Evolutionary conservation across 2,113 vertebrate species (phyloP), one percentile per base, ranked within the genome.

Genomic region (Ariopsis seemanni): DNA sequence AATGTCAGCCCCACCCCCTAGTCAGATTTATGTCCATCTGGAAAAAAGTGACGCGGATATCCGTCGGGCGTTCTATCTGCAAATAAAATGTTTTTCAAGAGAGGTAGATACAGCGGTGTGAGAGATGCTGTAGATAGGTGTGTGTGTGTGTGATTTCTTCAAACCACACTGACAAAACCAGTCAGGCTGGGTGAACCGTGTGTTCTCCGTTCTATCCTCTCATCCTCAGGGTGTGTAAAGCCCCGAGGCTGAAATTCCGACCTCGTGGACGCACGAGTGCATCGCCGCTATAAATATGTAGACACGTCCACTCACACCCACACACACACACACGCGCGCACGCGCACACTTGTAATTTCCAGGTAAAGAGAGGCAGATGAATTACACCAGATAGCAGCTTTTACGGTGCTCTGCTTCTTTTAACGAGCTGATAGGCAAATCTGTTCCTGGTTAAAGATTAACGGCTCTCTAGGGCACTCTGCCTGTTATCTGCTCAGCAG

Each of bases 401-500:
- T 90, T 90, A 82, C 57, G 55, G 83, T 25, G 81, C 81, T 86
- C 91, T 84, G 90, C 92, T 94, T 92, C 94, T 94, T 96, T 95
- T 95, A 95, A 95, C 91, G 86, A 94, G 94, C 94, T 94, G 94
- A 96, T 95, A 93, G 94, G 93, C 93, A 95, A 95, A 95, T 95
- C 94, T 93, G 90, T 94, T 94, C 92, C 93, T 94, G 93, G 95
- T 94, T 95, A 94, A 95, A 95, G 95, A 95, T 95, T 94, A 95
- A 93, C 92, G 86, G 89, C 90, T 92, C 90, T 89, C 93, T 82
- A 91, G 92, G 93, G 92, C 94, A 92, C 93, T 92, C 91, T 90
- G 90, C 89, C 91, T 90, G 93, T 95, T 94, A 94, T 95, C 93
- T 94, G 92, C 88, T 87, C 82, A 90, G 92, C 92, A 93, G 90